phyloP scores from a whole-genome alignment of 2,888 invertebrate species.

The Brachyopa scutellaris region DNA sequence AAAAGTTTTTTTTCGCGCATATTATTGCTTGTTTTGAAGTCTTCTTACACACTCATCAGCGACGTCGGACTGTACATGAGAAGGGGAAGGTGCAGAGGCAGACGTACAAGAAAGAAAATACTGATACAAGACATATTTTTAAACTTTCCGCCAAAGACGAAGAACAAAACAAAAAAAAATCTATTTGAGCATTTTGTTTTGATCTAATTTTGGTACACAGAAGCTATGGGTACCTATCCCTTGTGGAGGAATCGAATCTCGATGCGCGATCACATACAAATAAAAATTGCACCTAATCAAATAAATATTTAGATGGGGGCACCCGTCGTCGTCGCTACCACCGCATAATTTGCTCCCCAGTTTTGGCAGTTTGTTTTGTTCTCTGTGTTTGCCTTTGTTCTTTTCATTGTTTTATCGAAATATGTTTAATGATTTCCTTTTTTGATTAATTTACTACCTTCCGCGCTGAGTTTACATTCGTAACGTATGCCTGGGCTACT shows the following conservation, averaged over 20 bases:
- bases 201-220: slow-evolving; percentile 45
- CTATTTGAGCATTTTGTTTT: slow-evolving; percentile 27
- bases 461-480: slow-evolving; percentile 25
- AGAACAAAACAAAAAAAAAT: background rate
- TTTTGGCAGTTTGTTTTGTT: slow-evolving; percentile 1
- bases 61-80: background rate
- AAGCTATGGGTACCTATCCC: too few species aligned
- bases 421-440: slow-evolving; percentile 56
- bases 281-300: slow-evolving; percentile 69
- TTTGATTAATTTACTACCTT: slow-evolving; percentile 68
- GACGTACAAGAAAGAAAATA: background rate
- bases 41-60: slow-evolving; percentile 8
- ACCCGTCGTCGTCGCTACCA: slow-evolving; percentile 34
- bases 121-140: slow-evolving; percentile 19
- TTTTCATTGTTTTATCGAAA: slow-evolving; percentile 55
- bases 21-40: slow-evolving; percentile 20
- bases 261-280: slow-evolving; percentile 36
- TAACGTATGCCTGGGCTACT: background rate
- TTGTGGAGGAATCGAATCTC: background rate
- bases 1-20: background rate
- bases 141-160: slow-evolving; percentile 7
- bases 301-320: slow-evolving; percentile 63
- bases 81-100: background rate
- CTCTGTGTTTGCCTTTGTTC: slow-evolving; percentile 43
- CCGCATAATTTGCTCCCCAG: slow-evolving; percentile 13